Conservation (phyloP, 1,140 invertebrate genomes). For the Pogonomyrmex barbatus region DNA sequence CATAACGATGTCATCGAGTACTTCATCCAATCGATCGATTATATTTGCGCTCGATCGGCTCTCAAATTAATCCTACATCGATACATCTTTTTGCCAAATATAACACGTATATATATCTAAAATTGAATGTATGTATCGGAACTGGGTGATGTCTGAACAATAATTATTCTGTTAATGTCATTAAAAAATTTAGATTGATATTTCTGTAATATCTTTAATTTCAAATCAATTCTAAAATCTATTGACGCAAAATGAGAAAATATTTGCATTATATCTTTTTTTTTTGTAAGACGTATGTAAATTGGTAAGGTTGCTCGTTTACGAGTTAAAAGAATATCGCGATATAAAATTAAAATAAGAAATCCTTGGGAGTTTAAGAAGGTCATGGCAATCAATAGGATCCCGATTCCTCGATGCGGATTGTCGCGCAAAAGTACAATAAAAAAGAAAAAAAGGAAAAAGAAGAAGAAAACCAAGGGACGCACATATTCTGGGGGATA, state of each 20-base stretch:
- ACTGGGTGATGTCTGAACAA: not conserved
- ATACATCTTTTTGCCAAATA: not conserved
- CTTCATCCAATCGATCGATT: conserved; percentile 29
- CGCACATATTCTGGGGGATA: not conserved
- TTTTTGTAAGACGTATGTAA: not conserved
- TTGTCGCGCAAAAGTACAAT: not conserved
- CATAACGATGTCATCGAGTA: not conserved
- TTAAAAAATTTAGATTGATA: not conserved
- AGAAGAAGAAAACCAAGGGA: not conserved
- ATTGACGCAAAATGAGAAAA: not conserved
- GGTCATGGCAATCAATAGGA: not conserved
- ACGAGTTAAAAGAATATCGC: not conserved
- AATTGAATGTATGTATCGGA: not conserved
- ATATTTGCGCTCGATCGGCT: not conserved
- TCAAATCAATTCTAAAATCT: not conserved
- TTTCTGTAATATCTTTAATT: not conserved
- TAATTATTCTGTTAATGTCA: not conserved
- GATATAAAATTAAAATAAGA: conserved; percentile 16
- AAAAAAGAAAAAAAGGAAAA: not conserved
- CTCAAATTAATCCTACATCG: not conserved
- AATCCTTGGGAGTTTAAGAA: conserved; percentile 9
- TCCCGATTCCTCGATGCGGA: not conserved
- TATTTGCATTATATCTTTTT: not conserved
- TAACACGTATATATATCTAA: no score
- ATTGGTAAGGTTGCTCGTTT: not conserved